These are phyloP conservation scores for Pseudomugil tenellus DNA, from an alignment of 2,797 vertebrate species.

Conservation along the genomic window DNA sequence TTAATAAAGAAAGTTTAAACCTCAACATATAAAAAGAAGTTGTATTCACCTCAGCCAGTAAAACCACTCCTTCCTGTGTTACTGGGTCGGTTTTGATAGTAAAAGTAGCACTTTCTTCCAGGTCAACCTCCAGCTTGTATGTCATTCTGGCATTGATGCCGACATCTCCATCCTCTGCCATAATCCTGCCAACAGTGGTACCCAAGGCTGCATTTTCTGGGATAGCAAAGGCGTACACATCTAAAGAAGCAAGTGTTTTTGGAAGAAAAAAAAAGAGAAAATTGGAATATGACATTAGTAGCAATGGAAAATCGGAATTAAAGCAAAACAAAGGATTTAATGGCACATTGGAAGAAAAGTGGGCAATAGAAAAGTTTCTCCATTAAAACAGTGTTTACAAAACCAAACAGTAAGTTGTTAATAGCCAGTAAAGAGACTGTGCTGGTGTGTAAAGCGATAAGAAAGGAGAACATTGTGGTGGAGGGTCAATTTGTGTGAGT, in stretches of 20 bases:
- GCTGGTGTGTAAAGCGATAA: conserved; percentile 64
- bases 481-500: conserved; percentile 71
- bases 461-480: conserved; percentile 52
- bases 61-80: conserved; percentile 92
- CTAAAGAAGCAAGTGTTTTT: conserved; percentile 61
- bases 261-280: conserved; percentile 31
- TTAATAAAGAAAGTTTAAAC: not conserved
- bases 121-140: conserved; percentile 88
- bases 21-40: too few relatives aligned
- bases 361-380: conserved; percentile 33
- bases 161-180: conserved; percentile 88
- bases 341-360: conserved; percentile 2
- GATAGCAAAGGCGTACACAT: conserved; percentile 87
- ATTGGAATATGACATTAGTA: conserved; percentile 9
- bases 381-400: not conserved
- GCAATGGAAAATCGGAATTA: conserved; percentile 18
- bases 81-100: conserved; percentile 84
- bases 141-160: conserved; percentile 91
- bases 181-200: conserved; percentile 86
- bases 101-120: conserved; percentile 84
- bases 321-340: not conserved
- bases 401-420: conserved; percentile 38
- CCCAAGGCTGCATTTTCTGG: conserved; percentile 87
- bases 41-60: conserved; percentile 87
- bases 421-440: conserved; percentile 34